Conservation (phyloP, 2,797 vertebrate species). For the Hydrocynus forskahlii region DNA sequence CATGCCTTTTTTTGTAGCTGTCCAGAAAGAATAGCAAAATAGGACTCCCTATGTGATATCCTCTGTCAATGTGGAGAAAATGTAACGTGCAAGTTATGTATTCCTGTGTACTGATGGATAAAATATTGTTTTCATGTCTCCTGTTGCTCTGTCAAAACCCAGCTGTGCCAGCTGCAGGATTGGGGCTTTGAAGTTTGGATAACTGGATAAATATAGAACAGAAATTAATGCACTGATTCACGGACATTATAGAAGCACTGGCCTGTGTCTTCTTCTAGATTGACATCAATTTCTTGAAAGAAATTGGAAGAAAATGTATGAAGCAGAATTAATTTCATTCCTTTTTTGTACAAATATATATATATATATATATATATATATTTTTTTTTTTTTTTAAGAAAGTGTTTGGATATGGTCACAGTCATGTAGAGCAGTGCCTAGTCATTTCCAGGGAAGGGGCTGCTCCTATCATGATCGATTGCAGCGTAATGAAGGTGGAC, state of each 20-base stretch:
- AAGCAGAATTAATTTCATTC: slow-evolving; percentile 32
- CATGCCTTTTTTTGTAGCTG: neutral
- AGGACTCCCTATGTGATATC: neutral
- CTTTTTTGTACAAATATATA: neutral
- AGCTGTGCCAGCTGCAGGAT: neutral
- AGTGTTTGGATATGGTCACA: slow-evolving; percentile 14
- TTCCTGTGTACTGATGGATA: neutral
- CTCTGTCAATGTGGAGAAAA: neutral
- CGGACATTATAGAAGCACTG: slow-evolving; percentile 6
- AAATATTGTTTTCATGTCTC: neutral
- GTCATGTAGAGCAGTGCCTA: slow-evolving; percentile 55
- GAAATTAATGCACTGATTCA: slow-evolving; percentile 27
- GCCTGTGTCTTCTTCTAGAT: slow-evolving; percentile 3
- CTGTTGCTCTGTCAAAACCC: neutral
- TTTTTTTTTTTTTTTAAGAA: neutral
- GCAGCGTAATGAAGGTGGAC: slow-evolving; percentile 63
- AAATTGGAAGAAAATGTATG: neutral
- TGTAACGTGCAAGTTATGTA: neutral
- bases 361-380: neutral
- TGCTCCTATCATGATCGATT: slow-evolving; percentile 69
- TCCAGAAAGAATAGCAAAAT: neutral
- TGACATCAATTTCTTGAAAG: neutral
- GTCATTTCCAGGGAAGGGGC: slow-evolving; percentile 53
- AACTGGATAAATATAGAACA: slow-evolving; percentile 18
- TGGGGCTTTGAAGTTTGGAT: neutral